A percentile compares a stretch with the other conserved stretches of the same genome.
Conservation (phyloP, 2,113 vertebrate genomes). For the Phocoena phocoena region DNA sequence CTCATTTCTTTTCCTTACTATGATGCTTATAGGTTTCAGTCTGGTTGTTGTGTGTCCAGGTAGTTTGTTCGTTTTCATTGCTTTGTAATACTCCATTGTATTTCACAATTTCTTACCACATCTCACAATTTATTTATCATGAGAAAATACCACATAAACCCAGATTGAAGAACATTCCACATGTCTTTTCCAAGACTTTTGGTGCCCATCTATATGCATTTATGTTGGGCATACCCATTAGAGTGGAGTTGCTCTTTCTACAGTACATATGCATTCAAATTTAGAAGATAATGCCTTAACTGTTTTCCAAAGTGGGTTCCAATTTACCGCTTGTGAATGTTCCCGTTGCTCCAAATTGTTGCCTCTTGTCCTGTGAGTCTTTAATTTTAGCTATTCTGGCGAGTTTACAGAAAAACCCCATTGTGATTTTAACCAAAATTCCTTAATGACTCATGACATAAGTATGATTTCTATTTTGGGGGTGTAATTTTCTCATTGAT, state of each 20-base stretch:
- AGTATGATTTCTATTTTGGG: not conserved
- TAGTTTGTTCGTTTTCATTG: not conserved
- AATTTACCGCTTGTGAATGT: not conserved
- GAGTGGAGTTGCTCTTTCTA: not conserved
- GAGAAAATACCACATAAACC: not conserved
- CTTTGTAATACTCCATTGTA: not conserved
- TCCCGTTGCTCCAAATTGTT: not conserved
- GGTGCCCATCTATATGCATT: accelerated
- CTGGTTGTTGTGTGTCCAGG: not conserved
- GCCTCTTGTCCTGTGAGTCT: not conserved
- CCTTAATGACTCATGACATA: not conserved
- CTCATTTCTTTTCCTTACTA: not conserved
- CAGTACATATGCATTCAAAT: not conserved
- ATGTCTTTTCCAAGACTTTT: not conserved
- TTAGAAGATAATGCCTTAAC: not conserved
- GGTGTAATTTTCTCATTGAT: not conserved
- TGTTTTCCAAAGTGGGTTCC: not conserved
- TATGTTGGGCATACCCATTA: not conserved
- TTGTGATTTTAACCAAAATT: not conserved
- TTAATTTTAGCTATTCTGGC: not conserved
- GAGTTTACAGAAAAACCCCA: too few species aligned
- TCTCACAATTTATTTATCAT: not conserved
- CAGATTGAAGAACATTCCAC: not conserved
- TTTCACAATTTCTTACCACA: not conserved
- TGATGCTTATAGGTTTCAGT: not conserved